Evolutionary conservation across 2,113 vertebrate genomes (phyloP), one percentile per base, ranked within the genome.

Genomic region (Tetrao urogallus): DNA sequence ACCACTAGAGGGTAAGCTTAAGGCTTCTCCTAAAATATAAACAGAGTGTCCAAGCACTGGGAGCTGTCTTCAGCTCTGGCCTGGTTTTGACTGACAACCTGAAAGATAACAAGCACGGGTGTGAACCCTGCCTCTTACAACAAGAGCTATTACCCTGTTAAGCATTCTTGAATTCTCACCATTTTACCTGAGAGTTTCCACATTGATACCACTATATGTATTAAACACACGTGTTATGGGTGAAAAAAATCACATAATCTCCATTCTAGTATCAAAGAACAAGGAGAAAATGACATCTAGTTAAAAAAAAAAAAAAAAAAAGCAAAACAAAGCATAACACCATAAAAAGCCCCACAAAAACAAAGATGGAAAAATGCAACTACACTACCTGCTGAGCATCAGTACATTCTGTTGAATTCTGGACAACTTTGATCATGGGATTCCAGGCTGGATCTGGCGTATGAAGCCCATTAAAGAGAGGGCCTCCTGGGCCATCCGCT

Each of bases 361-460:
- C 38, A 78, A 71, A 91, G 66, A 19, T 4, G 14, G 52, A 48
- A 85, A 79, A 78, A 79, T 61, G 58, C 90, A 94, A 93, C 80
- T 89, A 86, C 82, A 71, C 91, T 98, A 99, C 99, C 99, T 99
- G 99, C 96, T 99, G 99, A 97, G 99, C 98, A 96, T 99, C 99
- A 88, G 99, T 98, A 97, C 98, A 99, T 97, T 99, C 99, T 94
- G 98, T 97, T 84, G 98, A 99, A 96, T 98, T 99, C 95, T 99
- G 99, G 95, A 99, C 99, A 97, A 99, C 99, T 98, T 99, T 99
- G 97, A 99, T 99, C 97, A 99, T 99, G 91, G 99, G 98, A 94
- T 98, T 99, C 99, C 99, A 99, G 97, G 99, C 99, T 4, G 99
- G 98, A 97, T 99, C 99, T 95, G 98, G 98, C 95, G 98, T 97